phyloP scores from a whole-genome alignment of 2,797 vertebrate species.

The Falco peregrinus region DNA sequence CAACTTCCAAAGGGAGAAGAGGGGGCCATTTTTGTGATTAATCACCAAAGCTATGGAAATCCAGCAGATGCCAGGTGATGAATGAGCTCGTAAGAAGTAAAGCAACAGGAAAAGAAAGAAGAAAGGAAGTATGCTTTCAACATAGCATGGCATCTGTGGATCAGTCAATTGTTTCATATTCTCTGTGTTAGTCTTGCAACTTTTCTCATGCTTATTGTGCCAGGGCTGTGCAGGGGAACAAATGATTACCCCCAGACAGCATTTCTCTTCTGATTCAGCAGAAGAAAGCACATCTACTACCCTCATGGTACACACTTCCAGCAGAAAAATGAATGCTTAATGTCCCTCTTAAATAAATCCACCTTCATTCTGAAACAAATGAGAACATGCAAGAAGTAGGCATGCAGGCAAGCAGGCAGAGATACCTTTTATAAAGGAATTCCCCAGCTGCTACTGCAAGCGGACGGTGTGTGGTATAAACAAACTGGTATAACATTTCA shows the following conservation, averaged over 20 bases:
- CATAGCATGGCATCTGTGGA: not conserved
- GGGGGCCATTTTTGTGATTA: constrained; percentile 42
- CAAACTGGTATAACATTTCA: constrained; percentile 84
- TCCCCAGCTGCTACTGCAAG: constrained; percentile 87
- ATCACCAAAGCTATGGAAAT: constrained; percentile 43
- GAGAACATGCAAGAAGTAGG: not conserved
- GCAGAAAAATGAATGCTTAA: not conserved
- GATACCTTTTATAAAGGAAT: constrained; percentile 87
- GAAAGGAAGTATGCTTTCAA: not conserved
- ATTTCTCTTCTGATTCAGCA: not conserved
- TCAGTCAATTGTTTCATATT: not conserved
- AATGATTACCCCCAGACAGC: not conserved
- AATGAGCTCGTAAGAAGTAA: constrained; percentile 14
- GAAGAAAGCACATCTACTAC: not conserved
- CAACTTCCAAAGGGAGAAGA: constrained; percentile 50
- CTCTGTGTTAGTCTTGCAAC: not conserved
- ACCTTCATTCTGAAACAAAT: constrained; percentile 3
- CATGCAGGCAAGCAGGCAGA: not conserved
- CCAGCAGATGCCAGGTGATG: constrained; percentile 33
- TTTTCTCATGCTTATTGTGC: not conserved
- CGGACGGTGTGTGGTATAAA: constrained; percentile 88
- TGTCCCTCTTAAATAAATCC: not conserved
- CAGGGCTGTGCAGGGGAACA: not conserved
- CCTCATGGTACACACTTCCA: not conserved
- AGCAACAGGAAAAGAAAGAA: constrained; percentile 2